phyloP scores from a whole-genome alignment of 2,113 vertebrate species.

The Speoplatyrhinus poulsoni region DNA sequence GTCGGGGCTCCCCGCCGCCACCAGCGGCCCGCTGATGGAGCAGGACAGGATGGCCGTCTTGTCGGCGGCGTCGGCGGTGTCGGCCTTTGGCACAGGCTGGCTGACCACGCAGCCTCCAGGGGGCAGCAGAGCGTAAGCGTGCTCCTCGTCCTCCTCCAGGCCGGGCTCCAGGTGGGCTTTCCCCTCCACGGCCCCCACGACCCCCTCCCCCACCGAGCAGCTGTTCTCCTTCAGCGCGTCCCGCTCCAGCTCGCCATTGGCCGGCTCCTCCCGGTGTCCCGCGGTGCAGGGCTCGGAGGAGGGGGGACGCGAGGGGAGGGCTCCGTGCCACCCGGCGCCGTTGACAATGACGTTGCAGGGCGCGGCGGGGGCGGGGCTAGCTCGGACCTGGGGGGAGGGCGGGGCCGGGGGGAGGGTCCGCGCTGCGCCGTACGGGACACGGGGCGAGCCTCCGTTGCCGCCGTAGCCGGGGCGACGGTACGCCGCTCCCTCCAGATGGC shows the following conservation, averaged over 20 bases:
- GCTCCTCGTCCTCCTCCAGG: slow-evolving; percentile 91
- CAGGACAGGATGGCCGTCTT: slow-evolving; percentile 88
- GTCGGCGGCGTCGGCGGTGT: slow-evolving; percentile 90
- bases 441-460: slow-evolving; percentile 53
- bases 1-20: slow-evolving; percentile 88
- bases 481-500: slow-evolving; percentile 52
- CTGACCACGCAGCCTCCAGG: slow-evolving; percentile 93
- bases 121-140: slow-evolving; percentile 92
- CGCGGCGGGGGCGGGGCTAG: slow-evolving; percentile 76
- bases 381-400: slow-evolving; percentile 52
- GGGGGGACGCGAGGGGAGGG: slow-evolving; percentile 31
- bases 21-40: slow-evolving; percentile 86
- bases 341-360: slow-evolving; percentile 98
- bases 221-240: slow-evolving; percentile 98
- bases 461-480: slow-evolving; percentile 76
- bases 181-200: slow-evolving; percentile 79
- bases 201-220: slow-evolving; percentile 83
- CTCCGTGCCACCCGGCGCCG: slow-evolving; percentile 79
- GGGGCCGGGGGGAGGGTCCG: slow-evolving; percentile 2
- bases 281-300: slow-evolving; percentile 53
- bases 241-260: slow-evolving; percentile 82
- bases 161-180: slow-evolving; percentile 83
- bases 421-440: slow-evolving; percentile 20
- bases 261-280: slow-evolving; percentile 42
- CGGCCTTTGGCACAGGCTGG: slow-evolving; percentile 98